These are phyloP conservation scores for Apotomis betuletana DNA, from an alignment of 2,888 invertebrate species.

Conservation along the genomic window DNA sequence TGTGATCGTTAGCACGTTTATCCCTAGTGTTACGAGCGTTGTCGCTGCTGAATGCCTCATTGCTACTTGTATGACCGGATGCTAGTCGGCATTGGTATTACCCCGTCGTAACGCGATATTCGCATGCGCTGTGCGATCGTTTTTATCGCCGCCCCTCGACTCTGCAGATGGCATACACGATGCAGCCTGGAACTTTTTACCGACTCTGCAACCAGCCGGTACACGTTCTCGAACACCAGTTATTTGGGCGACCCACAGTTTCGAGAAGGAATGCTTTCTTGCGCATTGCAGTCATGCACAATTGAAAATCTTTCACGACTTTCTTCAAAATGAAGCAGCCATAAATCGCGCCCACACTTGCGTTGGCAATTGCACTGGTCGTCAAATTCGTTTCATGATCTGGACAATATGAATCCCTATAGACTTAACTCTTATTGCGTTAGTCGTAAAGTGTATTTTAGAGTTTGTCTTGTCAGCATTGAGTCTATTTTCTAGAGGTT, in stretches of 20 bases:
- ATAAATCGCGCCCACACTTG: conserved; percentile 24
- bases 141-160: conserved; percentile 66
- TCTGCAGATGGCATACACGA: conserved; percentile 69
- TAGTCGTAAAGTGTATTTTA: conserved; percentile 8
- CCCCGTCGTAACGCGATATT: conserved; percentile 62
- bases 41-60: conserved; percentile 2
- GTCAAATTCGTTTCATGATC: conserved; percentile 20
- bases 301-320: conserved; percentile 19
- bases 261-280: conserved; percentile 48
- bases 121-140: conserved; percentile 66
- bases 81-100: conserved; percentile 58
- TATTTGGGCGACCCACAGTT: conserved; percentile 60
- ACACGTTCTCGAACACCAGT: conserved; percentile 59
- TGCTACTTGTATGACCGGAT: conserved; percentile 46
- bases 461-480: background rate
- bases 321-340: conserved; percentile 28
- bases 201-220: conserved; percentile 54
- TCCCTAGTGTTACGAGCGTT: conserved; percentile 44
- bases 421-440: conserved; percentile 10
- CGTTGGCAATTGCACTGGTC: conserved; percentile 8
- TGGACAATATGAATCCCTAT: background rate
- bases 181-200: conserved; percentile 68
- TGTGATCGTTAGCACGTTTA: conserved; percentile 44
- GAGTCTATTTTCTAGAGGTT: conserved; percentile 5
- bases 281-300: conserved; percentile 20